Evolutionary conservation across 2,797 vertebrate genomes (phyloP).

Genomic region (Sebastes hubbsi): DNA sequence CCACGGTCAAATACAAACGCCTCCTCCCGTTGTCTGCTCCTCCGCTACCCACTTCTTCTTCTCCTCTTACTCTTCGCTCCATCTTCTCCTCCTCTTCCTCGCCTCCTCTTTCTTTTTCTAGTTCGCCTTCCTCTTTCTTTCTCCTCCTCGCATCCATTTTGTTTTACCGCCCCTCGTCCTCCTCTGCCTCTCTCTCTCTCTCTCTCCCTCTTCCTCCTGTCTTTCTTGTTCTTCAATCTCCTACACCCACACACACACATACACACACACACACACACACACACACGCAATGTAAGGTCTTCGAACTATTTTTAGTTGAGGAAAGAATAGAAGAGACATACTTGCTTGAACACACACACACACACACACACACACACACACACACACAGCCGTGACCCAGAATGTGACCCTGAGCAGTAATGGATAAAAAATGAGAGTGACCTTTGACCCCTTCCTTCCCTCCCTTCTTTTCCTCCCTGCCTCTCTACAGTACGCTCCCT

Average conservation of each 20-base stretch:
- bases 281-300: not conserved
- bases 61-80: not conserved
- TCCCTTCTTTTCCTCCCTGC: not conserved
- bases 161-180: not conserved
- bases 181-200: not conserved
- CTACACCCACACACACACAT: not conserved
- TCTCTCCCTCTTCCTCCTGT: too few relatives aligned
- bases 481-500: slow-evolving; percentile 23
- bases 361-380: slow-evolving; percentile 23
- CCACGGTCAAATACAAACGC: slow-evolving; percentile 74
- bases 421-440: slow-evolving; percentile 76
- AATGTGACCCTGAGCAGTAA: slow-evolving; percentile 70
- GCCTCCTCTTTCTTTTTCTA: not conserved
- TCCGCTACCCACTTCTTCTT: not conserved
- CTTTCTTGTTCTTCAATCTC: too few relatives aligned
- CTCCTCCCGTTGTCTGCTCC: slow-evolving; percentile 27
- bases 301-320: slow-evolving; percentile 33
- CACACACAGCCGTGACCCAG: slow-evolving; percentile 34
- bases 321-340: not conserved
- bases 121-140: not conserved
- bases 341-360: slow-evolving; percentile 21
- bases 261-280: not conserved
- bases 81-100: not conserved
- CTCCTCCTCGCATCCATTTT: not conserved
- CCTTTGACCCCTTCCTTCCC: slow-evolving; percentile 45